Conservation (phyloP, 2,113 vertebrate species). For the Pampusana beccarii region DNA sequence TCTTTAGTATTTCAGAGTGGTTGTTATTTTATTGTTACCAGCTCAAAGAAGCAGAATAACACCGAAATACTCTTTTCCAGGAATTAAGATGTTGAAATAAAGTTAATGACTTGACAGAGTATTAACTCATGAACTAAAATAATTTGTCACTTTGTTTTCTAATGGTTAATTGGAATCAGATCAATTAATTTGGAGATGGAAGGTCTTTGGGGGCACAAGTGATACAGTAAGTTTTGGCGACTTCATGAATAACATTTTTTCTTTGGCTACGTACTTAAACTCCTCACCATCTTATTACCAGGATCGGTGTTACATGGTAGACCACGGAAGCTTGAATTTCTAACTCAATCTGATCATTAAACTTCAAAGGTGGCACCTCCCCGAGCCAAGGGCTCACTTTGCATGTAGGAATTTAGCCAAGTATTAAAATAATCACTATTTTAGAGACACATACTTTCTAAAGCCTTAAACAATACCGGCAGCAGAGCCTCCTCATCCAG, state of each 20-base stretch:
- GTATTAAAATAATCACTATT: background rate
- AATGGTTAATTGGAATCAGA: background rate
- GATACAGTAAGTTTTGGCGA: background rate
- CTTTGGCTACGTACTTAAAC: background rate
- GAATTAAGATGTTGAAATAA: background rate
- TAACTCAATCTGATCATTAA: background rate
- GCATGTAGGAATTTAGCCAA: background rate
- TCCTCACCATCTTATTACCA: background rate
- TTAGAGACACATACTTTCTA: background rate
- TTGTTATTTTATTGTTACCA: background rate
- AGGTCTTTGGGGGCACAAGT: background rate
- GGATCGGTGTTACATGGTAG: background rate
- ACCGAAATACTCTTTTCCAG: background rate
- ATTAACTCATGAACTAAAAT: background rate
- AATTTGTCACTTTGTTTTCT: background rate
- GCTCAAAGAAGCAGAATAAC: background rate
- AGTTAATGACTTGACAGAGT: background rate
- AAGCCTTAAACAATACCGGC: background rate
- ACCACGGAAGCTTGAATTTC: background rate
- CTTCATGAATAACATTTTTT: background rate
- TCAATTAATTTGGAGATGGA: background rate
- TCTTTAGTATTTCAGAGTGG: background rate
- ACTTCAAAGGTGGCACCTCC: background rate
- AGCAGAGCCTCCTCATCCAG: background rate
- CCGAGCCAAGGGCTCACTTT: background rate